Percentiles rank a stretch among this genome's conserved stretches.
Evolutionary conservation across 2,113 vertebrate genomes (phyloP).

Genomic region (Acrocephalus kingi): DNA sequence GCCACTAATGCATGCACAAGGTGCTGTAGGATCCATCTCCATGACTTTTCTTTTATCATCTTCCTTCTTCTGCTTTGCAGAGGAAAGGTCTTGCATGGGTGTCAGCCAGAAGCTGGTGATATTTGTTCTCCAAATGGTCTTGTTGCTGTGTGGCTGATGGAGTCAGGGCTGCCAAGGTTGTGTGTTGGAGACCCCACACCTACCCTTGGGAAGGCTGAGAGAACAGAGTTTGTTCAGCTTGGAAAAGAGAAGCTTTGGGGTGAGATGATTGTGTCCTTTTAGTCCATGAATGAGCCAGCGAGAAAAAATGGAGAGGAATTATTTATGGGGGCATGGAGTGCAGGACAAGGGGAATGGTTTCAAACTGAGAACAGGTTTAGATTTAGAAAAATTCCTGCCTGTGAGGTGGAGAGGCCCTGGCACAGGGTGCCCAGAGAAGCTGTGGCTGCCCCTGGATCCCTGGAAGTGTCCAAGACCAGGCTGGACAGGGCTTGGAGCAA

Average conservation of each 20-base stretch:
- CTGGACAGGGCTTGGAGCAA: accelerated
- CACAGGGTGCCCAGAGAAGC: background rate
- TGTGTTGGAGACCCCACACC: accelerated
- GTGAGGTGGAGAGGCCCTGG: accelerated
- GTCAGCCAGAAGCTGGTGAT: background rate
- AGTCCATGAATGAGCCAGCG: accelerated
- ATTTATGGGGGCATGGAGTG: accelerated
- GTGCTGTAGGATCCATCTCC: background rate
- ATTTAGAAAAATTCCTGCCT: background rate
- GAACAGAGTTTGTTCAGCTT: background rate
- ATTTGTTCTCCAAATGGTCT: background rate
- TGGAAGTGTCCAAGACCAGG: background rate
- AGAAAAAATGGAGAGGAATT: background rate
- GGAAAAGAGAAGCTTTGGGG: background rate
- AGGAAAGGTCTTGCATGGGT: background rate
- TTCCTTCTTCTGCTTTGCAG: background rate
- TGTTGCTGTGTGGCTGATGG: too few species aligned
- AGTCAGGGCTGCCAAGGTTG: background rate
- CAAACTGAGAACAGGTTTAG: background rate
- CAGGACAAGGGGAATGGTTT: background rate
- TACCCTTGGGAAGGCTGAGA: background rate
- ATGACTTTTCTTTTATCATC: background rate
- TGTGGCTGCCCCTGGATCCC: background rate
- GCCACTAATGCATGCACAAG: background rate
- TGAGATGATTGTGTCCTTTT: accelerated